A percentile compares a stretch with the other conserved stretches of the same genome.
These are phyloP conservation scores for Listrodromus nycthemerus DNA, from an alignment of 2,888 invertebrate species.

Conservation along the genomic window DNA sequence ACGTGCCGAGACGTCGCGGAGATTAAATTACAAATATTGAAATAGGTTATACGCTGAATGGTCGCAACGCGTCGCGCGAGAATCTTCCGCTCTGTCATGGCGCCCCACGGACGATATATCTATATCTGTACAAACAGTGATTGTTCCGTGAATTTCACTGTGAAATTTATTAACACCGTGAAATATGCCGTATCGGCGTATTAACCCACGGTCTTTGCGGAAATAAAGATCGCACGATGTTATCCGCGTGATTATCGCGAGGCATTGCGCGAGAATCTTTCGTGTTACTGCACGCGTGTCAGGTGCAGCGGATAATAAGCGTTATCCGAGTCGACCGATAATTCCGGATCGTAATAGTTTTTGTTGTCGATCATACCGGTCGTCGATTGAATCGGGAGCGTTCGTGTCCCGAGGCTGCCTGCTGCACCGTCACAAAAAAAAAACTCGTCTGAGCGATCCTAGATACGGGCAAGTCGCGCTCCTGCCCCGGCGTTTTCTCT, in stretches of 20 bases:
- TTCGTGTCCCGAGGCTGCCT: too few relatives aligned
- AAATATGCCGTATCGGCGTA: too few relatives aligned
- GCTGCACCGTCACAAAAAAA: background rate
- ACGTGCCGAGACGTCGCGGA: background rate
- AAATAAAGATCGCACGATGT: background rate
- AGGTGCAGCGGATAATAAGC: background rate
- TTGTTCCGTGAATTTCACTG: background rate
- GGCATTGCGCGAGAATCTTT: background rate
- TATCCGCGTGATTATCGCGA: background rate
- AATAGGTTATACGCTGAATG: background rate
- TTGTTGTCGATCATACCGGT: conserved; percentile 4
- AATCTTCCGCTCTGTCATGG: too few relatives aligned
- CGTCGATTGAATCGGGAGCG: conserved; percentile 13
- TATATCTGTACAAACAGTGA: background rate
- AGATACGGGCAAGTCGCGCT: conserved; percentile 37
- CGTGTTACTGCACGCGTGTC: too few relatives aligned
- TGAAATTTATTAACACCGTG: too few relatives aligned
- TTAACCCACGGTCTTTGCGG: background rate
- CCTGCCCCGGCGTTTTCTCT: conserved; percentile 44
- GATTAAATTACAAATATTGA: background rate
- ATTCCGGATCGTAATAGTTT: conserved; percentile 10
- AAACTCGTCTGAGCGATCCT: conserved; percentile 38
- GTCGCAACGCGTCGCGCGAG: conserved; percentile 1
- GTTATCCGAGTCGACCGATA: background rate
- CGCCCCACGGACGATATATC: background rate